Percentiles rank a stretch among this genome's conserved stretches.
Evolutionary conservation across 1,140 invertebrate species (phyloP).

Genomic region (Lepidurus apus): DNA sequence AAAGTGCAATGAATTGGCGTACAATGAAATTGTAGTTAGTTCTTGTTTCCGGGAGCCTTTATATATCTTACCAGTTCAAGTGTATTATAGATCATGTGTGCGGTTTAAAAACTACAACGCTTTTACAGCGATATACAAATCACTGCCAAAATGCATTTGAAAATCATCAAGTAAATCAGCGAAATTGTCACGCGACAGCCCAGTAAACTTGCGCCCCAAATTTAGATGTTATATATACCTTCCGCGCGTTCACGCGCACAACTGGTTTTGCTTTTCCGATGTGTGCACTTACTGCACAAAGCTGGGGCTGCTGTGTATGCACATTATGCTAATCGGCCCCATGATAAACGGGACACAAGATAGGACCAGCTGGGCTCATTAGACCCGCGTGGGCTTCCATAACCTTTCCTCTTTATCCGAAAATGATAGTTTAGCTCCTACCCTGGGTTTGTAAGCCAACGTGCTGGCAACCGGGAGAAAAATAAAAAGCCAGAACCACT

Average conservation of each 20-base stretch:
- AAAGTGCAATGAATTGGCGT: constrained; percentile 6
- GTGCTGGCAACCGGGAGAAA: not conserved
- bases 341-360: not conserved
- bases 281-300: no score
- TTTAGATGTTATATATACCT: no score
- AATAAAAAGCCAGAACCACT: not conserved
- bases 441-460: not conserved
- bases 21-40: constrained; percentile 3
- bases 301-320: no score
- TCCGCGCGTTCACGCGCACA: no score
- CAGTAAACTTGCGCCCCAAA: no score
- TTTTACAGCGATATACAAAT: no score
- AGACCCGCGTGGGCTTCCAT: not conserved
- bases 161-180: no score
- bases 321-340: not conserved
- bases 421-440: not conserved
- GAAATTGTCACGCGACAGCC: no score
- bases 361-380: constrained; percentile 18
- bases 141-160: no score
- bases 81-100: constrained; percentile 14
- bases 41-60: constrained; percentile 9
- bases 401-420: not conserved
- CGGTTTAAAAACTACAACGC: not conserved
- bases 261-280: no score
- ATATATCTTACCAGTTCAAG: not conserved